phyloP scores from a whole-genome alignment of 2,888 invertebrate genomes.

The Cantharis flavilabris region DNA sequence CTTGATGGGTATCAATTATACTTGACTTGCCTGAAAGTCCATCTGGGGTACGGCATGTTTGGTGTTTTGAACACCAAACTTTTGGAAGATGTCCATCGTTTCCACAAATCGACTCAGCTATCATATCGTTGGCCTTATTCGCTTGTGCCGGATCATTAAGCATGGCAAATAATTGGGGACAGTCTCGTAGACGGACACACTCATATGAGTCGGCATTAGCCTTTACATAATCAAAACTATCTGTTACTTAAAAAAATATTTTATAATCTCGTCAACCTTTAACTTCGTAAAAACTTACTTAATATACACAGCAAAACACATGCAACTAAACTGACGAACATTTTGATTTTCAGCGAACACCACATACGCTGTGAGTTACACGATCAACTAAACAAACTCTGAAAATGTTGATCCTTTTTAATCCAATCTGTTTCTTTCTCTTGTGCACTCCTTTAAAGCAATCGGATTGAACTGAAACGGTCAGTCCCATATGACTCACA shows the following conservation, averaged over 20 bases:
- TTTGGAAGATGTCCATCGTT: constrained; percentile 55
- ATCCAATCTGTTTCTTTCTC: not conserved
- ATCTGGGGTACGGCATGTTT: constrained; percentile 37
- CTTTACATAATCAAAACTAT: not conserved
- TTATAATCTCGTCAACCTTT: not conserved
- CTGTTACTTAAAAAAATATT: not conserved
- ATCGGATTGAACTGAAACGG: not conserved
- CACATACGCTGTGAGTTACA: not conserved
- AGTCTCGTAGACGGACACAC: constrained; percentile 50
- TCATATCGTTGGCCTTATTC: constrained; percentile 39
- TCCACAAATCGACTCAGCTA: constrained; percentile 59
- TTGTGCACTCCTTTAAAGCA: too few relatives aligned
- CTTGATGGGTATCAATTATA: not conserved
- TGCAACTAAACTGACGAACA: not conserved
- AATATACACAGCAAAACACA: not conserved
- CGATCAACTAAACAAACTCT: not conserved
- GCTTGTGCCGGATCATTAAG: constrained; percentile 26
- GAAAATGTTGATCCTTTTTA: not conserved
- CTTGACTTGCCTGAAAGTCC: constrained; percentile 35
- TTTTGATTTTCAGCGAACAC: not conserved
- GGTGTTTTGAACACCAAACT: constrained; percentile 54
- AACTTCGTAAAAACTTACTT: not conserved
- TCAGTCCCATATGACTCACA: not conserved
- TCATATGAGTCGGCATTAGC: not conserved
- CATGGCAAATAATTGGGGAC: constrained; percentile 51